Base-by-base conservation (phyloP, 2,797 vertebrate species). In the Salmo trutta region DNA sequence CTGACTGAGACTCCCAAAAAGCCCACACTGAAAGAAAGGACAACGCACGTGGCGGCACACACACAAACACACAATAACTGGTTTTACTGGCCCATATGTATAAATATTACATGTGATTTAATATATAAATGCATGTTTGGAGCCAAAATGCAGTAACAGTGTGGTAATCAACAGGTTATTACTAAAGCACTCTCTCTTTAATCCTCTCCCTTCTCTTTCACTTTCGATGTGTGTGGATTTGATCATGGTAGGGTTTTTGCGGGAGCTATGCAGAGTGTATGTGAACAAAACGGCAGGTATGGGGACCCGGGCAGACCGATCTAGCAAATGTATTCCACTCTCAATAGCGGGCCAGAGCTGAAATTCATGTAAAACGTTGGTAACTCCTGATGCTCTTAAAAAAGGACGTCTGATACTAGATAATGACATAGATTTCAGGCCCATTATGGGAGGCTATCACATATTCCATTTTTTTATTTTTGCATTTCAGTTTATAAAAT, bases 341-440 rank as follows among this genome's bases (percentile, higher is more conserved):
- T 88, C 89, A 82, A 88, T 79, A 84, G 87, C 81, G 76, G 82
- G 67, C 82, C 82, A 41, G 66, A 88, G 85, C 82, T 82, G 73
- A 91, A 92, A 93, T 92, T 90, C 88, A 93, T 93, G 91, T 90
- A 92, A 91, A 95, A 92, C 86, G 91, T 82, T 75, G 19, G 83
- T 80, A 90, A 91, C 86, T 91, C 86, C 81, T 29, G 12, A 84
- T 85, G 90, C 87, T 91, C 92, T 92, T 91, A 89, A 87, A 91
- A 93, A 86, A 77, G 90, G 84, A 88, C 75, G 87, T 88, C 90
- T 90, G 89, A 91, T 90, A 88, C 83, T 53, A 90, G 89, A 93
- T 94, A 93, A 93, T 93, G 90, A 92, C 78, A 83, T 88, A 93
- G 91, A 93, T 92, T 93, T 89, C 80, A 86, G 85, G 85, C 88